phyloP scores from a whole-genome alignment of 2,797 vertebrate genomes.

The Diglossa cyanea region DNA sequence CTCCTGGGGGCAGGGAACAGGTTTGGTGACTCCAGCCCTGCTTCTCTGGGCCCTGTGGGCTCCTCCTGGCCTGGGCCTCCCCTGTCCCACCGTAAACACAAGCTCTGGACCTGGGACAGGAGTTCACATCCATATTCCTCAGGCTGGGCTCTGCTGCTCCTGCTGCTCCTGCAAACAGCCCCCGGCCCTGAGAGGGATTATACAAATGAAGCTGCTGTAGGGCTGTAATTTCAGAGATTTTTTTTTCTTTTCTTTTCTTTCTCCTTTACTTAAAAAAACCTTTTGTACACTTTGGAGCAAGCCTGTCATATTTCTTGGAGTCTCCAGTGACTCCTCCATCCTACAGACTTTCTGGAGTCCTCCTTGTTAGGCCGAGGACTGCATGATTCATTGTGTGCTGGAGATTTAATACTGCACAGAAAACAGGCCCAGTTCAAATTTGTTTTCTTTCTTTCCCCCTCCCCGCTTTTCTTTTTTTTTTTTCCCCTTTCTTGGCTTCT shows the following conservation, averaged over 20 bases:
- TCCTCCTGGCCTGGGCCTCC: neutral
- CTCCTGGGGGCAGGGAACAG: neutral
- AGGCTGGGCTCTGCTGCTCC: neutral
- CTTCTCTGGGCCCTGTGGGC: neutral
- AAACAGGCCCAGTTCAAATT: slow-evolving; percentile 42
- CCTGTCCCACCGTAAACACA: neutral
- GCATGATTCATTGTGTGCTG: slow-evolving; percentile 53
- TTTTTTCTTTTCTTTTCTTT: neutral
- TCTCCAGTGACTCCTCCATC: slow-evolving; percentile 38
- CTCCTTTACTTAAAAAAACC: neutral
- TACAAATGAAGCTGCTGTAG: neutral
- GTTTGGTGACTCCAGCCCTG: neutral
- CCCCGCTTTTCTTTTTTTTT: neutral
- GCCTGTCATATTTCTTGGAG: neutral
- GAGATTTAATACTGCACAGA: slow-evolving; percentile 50
- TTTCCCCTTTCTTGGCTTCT: neutral
- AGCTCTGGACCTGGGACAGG: neutral
- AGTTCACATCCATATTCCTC: fast-evolving
- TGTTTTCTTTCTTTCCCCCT: slow-evolving; percentile 51
- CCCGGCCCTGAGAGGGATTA: neutral
- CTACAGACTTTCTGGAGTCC: slow-evolving; percentile 69
- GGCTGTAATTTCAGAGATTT: neutral
- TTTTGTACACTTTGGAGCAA: neutral
- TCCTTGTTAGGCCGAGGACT: slow-evolving; percentile 46
- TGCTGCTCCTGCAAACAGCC: neutral